Evolutionary conservation across 2,888 invertebrate species (phyloP).

Genomic region (Rotaria sp.): DNA sequence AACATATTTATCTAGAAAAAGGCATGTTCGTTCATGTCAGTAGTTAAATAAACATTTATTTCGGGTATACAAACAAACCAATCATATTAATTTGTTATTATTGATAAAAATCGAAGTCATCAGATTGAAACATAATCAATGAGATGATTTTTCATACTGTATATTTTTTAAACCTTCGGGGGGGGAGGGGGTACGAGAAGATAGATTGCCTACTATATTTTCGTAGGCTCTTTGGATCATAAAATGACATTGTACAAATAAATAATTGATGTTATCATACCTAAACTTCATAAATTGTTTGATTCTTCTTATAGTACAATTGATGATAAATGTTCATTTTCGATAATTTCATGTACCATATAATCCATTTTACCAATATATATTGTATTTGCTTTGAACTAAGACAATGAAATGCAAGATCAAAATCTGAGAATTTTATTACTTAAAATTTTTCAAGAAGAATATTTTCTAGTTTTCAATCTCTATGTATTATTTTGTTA

Average conservation of each 20-base stretch:
- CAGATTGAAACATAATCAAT: too few species aligned
- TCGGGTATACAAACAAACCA: too few species aligned
- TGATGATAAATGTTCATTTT: slow-evolving; percentile 68
- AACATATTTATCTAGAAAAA: too few species aligned
- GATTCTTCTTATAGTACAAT: not conserved
- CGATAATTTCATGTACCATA: slow-evolving; percentile 90
- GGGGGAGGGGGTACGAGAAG: too few species aligned
- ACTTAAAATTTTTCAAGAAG: slow-evolving; percentile 75
- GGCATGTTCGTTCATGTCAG: too few species aligned
- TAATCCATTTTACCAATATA: slow-evolving; percentile 65
- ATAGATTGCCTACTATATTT: too few species aligned
- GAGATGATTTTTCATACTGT: too few species aligned
- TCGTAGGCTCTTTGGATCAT: not conserved
- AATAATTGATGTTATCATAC: slow-evolving; percentile 85
- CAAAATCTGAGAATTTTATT: slow-evolving; percentile 91
- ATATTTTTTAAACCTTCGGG: too few species aligned
- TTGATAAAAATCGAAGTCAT: too few species aligned
- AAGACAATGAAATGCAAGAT: slow-evolving; percentile 74
- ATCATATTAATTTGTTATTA: too few species aligned
- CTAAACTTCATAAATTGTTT: slow-evolving; percentile 85
- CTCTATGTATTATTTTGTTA: slow-evolving; percentile 82
- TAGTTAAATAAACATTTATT: too few species aligned
- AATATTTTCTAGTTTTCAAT: slow-evolving; percentile 90
- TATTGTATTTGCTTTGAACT: not conserved
- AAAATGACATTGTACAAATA: slow-evolving; percentile 83